These are phyloP conservation scores for Catostomus latipinnis DNA, from an alignment of 2,797 vertebrate genomes.

Conservation along the genomic window DNA sequence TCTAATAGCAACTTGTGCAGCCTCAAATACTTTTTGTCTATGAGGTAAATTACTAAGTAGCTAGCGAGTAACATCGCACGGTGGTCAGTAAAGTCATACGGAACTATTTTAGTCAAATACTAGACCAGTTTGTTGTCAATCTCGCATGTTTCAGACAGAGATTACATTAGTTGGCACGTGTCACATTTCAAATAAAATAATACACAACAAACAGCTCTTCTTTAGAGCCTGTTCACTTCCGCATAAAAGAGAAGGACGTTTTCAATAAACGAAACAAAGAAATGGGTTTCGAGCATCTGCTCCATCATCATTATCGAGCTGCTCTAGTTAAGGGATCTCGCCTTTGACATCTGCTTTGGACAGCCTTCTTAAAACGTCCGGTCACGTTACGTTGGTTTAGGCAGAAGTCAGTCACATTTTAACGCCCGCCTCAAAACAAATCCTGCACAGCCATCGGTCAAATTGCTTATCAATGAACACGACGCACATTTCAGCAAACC, in stretches of 20 bases:
- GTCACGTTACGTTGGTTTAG: slow-evolving; percentile 59
- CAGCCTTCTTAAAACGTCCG: slow-evolving; percentile 47
- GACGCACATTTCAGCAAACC: background rate
- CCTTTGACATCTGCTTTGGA: slow-evolving; percentile 72
- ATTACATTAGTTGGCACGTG: background rate
- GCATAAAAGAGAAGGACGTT: background rate
- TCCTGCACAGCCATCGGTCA: slow-evolving; percentile 32
- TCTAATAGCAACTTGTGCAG: background rate
- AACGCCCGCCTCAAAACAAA: background rate
- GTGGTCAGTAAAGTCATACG: background rate
- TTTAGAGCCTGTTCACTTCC: no score
- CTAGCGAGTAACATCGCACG: background rate
- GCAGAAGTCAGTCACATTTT: background rate
- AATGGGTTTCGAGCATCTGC: background rate
- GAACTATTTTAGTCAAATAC: background rate
- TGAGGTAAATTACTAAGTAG: background rate
- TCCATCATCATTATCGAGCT: slow-evolving; percentile 56
- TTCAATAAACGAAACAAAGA: background rate
- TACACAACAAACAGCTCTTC: background rate
- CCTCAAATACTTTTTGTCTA: background rate
- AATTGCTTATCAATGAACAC: slow-evolving; percentile 28
- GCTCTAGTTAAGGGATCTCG: slow-evolving; percentile 52
- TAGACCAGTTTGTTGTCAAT: slow-evolving; percentile 3
- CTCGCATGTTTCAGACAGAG: slow-evolving; percentile 2
- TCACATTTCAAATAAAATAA: background rate